Percentiles rank a stretch among this genome's conserved stretches.
Conservation (phyloP, 2,113 vertebrate genomes). For the Tupaia tana region DNA sequence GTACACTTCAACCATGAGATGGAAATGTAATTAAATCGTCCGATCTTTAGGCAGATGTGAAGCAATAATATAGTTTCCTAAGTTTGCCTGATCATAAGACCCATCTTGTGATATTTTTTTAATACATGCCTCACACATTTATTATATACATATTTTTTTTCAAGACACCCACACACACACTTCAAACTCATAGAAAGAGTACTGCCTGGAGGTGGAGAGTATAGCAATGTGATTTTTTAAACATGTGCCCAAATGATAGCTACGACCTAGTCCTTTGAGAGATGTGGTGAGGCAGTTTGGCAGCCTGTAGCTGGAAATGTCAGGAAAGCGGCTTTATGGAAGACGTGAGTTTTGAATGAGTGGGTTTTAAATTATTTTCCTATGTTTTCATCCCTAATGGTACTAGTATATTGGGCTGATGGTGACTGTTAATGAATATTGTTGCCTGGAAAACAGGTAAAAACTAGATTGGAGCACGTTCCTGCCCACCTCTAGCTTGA, state of each 20-base stretch:
- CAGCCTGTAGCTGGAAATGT: background rate
- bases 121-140: background rate
- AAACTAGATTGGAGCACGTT: background rate
- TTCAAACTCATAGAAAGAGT: background rate
- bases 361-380: background rate
- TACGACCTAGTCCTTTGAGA: background rate
- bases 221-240: background rate
- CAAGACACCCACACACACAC: too few species aligned
- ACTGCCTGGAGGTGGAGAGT: background rate
- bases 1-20: conserved; percentile 41
- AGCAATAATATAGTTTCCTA: background rate
- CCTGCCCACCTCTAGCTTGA: background rate
- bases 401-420: background rate
- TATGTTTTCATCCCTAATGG: background rate
- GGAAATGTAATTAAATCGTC: conserved; percentile 64
- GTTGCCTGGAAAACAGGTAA: background rate
- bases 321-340: background rate
- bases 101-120: background rate
- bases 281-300: background rate
- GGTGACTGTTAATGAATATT: background rate
- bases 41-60: background rate
- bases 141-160: too few species aligned
- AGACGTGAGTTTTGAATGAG: background rate
- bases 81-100: conserved; percentile 20
- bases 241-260: background rate